Base-by-base conservation (phyloP, 2,797 vertebrate genomes). In the Eulemur mongoz region DNA sequence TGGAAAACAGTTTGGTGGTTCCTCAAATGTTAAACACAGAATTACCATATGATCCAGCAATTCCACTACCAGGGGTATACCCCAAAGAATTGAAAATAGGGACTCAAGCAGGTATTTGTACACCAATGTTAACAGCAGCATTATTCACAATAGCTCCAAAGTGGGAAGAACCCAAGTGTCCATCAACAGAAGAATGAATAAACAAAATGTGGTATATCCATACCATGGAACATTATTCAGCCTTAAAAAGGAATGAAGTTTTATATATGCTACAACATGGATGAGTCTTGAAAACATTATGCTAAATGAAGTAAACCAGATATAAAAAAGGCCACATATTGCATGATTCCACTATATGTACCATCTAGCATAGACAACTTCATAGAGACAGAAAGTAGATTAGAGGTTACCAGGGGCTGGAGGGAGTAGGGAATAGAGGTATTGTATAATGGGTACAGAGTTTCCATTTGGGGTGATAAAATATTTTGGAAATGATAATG, bases 1-100 rank as follows among this genome's bases (percentile, higher is more conserved):
- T 35, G 25, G 35, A 89, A 78, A 76, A 85, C 5, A 88, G 20
- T 72, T 89, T 52, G 54, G 73, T 82, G n/a, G n/a, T 52, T 78
- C 54, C 45, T 92, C 75, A 67, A 52, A 94, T 82, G 45, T 78
- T 76, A 94, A 92, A 65, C n/a, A 89, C 40, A 50, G 69, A 72
- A 67, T 89, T 89, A 65, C 48, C 52, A 61, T 59, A 32, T 22
- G 67, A 70, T 35, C 57, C 27, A 35, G 22, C 7, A 72, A 92
- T 86, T 85, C 45, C 48, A 59, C 35, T 50, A 69, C 22, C 13
- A 84, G 10, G 17, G 84, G 70, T 38, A 69, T 5, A 82, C 8
- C 23, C 30, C 45, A 25, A 73, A 65, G 17, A 61, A 59, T 32
- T 61, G 75, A 82, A 91, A 78, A 82, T 12, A 79, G 35, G 38